Base-by-base conservation (phyloP, 2,888 invertebrate species). In the Drosophila koepferae region DNA sequence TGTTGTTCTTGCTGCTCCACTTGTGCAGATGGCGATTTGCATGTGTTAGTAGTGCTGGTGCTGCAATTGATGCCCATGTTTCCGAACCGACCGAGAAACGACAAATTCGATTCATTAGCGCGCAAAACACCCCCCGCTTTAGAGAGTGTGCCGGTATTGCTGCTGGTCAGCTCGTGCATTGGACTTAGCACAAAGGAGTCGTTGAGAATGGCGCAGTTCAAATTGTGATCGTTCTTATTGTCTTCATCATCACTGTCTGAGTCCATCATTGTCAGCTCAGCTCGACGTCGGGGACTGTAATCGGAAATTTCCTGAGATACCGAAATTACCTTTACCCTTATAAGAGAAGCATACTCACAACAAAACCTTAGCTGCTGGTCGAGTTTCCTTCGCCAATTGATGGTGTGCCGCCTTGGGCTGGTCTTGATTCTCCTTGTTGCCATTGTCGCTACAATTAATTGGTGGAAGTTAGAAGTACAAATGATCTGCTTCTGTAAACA, bases 171-270 rank as follows among this genome's bases (percentile, higher is more conserved):
- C 31, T 91, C 86, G 23, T 86, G 88, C 2, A 69, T 72, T 0
- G 93, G 92, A 68, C 91, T 93, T 10, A 92, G 55, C 7, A 92
- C 81, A 61, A 93, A 92, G 1, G 93, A 93, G 65, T 93, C 92
- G 62, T 93, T 92, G 0, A 93, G 80, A 34, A 92, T 92, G 20
- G 92, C 93, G 68, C 91, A 92, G 67, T 93, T 93, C 1, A 93
- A 79, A 51, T 92, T 92, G 64, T 92, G 90, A 34, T 86, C 81
- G 59, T 82, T 89, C 12, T 56, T 71, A 36, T 81, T 68, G 14
- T 92, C 91, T 8, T 91, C 91, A 49, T 91, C 90, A 5, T 92
- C 92, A 51, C 83, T 86, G 63, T 93, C 92, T 0, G 91, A 91
- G 68, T 92, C 92, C 55, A 92, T 64, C 41, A 90, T 80, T 0